Evolutionary conservation across 1,140 invertebrate species (phyloP), one percentile per base, ranked within the genome.

Genomic region (Meloidogyne exigua): DNA sequence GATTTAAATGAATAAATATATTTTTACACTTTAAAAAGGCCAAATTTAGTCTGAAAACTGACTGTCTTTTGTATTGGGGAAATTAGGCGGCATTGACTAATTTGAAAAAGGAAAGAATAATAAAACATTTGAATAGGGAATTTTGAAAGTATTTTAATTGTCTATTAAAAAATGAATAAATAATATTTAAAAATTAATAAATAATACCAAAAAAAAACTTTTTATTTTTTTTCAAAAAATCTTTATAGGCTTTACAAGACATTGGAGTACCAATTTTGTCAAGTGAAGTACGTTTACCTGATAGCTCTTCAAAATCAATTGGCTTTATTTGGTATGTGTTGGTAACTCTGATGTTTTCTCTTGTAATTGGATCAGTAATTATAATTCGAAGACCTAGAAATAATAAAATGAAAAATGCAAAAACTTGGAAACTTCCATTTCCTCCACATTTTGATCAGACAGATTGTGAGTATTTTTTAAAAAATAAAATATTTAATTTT

Each of bases 201-300:
- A n/a, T n/a, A n/a, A n/a, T n/a, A n/a, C n/a, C n/a, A n/a, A n/a
- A n/a, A n/a, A n/a, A n/a, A n/a, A n/a, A n/a, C n/a, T n/a, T n/a
- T n/a, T n/a, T n/a, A n/a, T 10, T 39, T 68, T 23, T 68, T 9
- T 25, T 68, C 13, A 28, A n/a, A 39, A 39, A 39, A 64, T 65
- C 3, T 23, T 7, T 73, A 26, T 21, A 73, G 72, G 39, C 21
- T 28, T 36, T 73, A 36, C 32, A 72, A 36, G 57, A 73, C 39
- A 73, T 73, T 26, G 57, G 57, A n/a, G 57, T 32, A 13, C 11
- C 21, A 57, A 73, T 73, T 73, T 32, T 73, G 12, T 49, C 62
- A 32, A 57, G 39, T 15, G 72, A 73, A 64, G 72, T 21, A 5
- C 72, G 49, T 32, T n/a, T 39, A 7, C n/a, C 49, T 65, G 1